Evolutionary conservation across 2,797 vertebrate genomes (phyloP).

Genomic region (Psittacula echo): DNA sequence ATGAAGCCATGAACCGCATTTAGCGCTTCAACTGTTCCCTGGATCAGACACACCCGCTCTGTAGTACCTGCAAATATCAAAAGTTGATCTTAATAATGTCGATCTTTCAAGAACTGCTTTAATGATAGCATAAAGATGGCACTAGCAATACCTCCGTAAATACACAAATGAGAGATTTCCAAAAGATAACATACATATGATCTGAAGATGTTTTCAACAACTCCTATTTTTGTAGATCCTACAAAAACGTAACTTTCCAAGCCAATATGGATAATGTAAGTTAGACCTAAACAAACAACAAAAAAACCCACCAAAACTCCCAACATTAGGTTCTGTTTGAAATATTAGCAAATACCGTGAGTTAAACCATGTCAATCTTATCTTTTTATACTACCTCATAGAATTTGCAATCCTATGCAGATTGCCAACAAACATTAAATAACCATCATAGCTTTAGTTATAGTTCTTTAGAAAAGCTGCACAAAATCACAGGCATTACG

Average conservation of each 20-base stretch:
- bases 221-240: background rate
- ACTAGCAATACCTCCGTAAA: background rate
- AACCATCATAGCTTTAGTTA: background rate
- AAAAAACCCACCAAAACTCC: background rate
- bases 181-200: background rate
- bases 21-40: slow-evolving; percentile 97
- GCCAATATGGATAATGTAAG: background rate
- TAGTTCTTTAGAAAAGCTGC: background rate
- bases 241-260: background rate
- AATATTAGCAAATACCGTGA: background rate
- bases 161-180: background rate
- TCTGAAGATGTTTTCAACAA: background rate
- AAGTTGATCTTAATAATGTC: background rate
- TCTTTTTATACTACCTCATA: background rate
- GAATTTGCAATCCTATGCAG: background rate
- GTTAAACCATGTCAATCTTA: background rate
- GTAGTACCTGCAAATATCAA: slow-evolving; percentile 88
- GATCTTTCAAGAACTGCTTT: background rate
- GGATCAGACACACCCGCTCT: slow-evolving; percentile 98
- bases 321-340: background rate
- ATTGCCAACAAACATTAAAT: background rate
- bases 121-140: background rate
- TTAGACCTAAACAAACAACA: background rate
- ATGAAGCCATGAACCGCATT: slow-evolving; percentile 99
- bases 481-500: background rate